A percentile compares a stretch with the other conserved stretches of the same genome.
Conservation (phyloP, 2,113 vertebrate genomes). For the Triplophysa siluroides region DNA sequence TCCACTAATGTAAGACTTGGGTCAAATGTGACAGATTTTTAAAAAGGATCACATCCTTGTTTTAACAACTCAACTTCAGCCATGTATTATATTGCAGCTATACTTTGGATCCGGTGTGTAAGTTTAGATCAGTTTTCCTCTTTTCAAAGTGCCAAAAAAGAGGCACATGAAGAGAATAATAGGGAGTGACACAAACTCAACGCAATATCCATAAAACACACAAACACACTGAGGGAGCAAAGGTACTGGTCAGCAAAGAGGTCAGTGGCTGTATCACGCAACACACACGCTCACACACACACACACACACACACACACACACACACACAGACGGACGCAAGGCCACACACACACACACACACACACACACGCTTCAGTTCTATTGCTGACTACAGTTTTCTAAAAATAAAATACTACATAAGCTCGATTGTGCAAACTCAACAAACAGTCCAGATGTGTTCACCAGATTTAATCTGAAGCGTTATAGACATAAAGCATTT, state of each 20-base stretch:
- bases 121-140: not conserved
- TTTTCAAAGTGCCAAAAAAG: not conserved
- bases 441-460: not conserved
- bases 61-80: no score
- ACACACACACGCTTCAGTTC: no score
- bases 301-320: no score
- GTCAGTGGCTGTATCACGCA: not conserved
- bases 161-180: not conserved
- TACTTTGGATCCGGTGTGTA: not conserved
- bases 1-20: no score
- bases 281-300: no score
- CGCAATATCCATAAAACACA: not conserved
- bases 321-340: not conserved
- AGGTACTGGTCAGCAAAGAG: slow-evolving; percentile 8
- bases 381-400: not conserved
- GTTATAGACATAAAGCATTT: not conserved
- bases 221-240: not conserved
- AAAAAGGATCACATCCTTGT: no score
- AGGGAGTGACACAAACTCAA: slow-evolving; percentile 8
- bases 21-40: no score
- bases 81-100: no score
- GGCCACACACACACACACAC: not conserved
- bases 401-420: not conserved
- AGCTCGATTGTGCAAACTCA: not conserved
- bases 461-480: not conserved